Evolutionary conservation across 2,797 vertebrate genomes (phyloP), one percentile per base, ranked within the genome.

Genomic region (Catharus ustulatus): DNA sequence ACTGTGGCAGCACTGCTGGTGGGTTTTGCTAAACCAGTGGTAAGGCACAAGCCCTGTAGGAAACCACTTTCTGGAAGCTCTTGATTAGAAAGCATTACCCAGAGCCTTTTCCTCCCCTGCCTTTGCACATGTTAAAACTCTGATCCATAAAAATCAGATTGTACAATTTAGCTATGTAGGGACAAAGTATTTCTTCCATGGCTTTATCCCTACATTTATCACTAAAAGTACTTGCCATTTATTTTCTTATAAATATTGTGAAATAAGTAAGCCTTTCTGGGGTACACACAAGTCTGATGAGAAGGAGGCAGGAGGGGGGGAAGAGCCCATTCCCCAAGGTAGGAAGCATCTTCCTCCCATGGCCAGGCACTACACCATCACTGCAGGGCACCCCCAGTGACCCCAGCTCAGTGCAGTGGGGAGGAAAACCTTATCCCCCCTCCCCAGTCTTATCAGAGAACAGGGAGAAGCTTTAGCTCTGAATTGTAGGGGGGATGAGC

Each of bases 141-240:
- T 2, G 0, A 46, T 48, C 30, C 57, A 14, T 54, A 43, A 34
- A 76, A 84, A 77, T 34, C 19, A 42, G 74, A 49, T 58, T n/a
- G 42, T 67, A 55, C 29, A 34, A 62, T 68, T 64, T 51, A 48
- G 11, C 66, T 74, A 4, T 1, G 2, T 24, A 76, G 38, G 46
- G 80, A 36, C 46, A 51, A 83, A 86, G 27, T 77, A 42, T 49
- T 82, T 82, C 45, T 79, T 86, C 52, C 52, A 24, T 58, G 34
- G 38, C 63, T 95, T 68, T 90, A 84, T 58, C 75, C 40, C n/a
- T 62, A 71, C 36, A 21, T 87, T 74, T 84, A 29, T 54, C 64
- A 43, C 19, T 63, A 30, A 54, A 91, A 73, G 11, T 67, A n/a
- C 9, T 72, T 78, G 42, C 40, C 38, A 57, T 84, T 90, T 88